Base-by-base conservation (phyloP, 2,797 vertebrate genomes). In the Pempheris klunzingeri region DNA sequence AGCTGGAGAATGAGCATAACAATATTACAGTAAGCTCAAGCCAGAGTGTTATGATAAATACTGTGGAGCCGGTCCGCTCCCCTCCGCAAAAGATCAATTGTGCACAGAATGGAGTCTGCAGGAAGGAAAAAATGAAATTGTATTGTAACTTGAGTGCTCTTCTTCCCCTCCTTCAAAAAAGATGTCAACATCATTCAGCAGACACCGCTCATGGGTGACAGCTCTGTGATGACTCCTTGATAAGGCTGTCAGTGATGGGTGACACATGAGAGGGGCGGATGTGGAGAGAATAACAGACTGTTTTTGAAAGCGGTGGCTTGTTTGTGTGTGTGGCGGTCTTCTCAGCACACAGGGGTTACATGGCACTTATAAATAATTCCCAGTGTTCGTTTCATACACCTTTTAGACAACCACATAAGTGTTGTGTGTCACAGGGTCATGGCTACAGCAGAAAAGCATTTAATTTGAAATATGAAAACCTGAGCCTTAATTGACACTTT, bases 1-100 rank as follows among this genome's bases (percentile, higher is more conserved):
- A 77, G 74, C 11, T 22, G 18, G 5, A 47, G n/a, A 52, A 87
- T 86, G 83, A 84, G 77, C 80, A 86, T 86, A 76, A 85, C 81
- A 80, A 83, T 71, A 38, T 80, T 68, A 76, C 77, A 71, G 64
- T 78, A 74, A 75, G 57, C 72, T 60, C 70, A 46, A 10, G 67
- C 61, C 32, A 34, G 57, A 81, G 86, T n/a, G 36, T 18, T 41
- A 64, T 78, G 81, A 78, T 82, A 80, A 82, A 80, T 54, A 71
- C 65, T 24, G 59, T 38, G 41, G 71, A 62, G 69, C 39, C 46
- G 20, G 73, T 75, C 26, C 63, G 47, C 49, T 60, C 20, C 60
- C 72, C 61, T 81, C 46, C 57, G 79, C 63, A 9, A 49, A 73
- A 80, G 50, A 74, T 79, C 85, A 80, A 50, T 50, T 36, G 50